Conservation (phyloP, 2,113 vertebrate genomes). For the Camelus dromedarius region DNA sequence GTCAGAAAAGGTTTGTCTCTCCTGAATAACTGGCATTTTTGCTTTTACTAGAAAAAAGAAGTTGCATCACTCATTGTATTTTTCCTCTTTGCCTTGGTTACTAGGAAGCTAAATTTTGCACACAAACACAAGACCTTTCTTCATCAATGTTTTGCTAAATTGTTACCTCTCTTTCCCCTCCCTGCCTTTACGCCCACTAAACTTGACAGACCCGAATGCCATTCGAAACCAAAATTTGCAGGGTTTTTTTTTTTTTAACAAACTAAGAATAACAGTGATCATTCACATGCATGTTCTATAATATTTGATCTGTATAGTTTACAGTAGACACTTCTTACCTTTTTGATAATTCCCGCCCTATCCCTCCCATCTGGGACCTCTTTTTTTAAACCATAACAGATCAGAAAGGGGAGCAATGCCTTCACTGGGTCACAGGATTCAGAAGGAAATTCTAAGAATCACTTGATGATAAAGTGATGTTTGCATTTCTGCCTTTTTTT, state of each 20-base stretch:
- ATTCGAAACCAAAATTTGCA: neutral
- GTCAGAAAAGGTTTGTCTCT: conserved; percentile 52
- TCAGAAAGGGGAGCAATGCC: neutral
- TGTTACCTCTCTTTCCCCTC: neutral
- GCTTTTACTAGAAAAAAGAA: neutral
- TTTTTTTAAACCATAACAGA: neutral
- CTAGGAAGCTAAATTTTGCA: conserved; percentile 62
- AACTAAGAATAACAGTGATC: neutral
- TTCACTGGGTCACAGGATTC: neutral
- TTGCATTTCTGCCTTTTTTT: neutral
- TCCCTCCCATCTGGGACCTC: neutral
- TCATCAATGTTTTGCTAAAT: neutral
- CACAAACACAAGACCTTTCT: neutral
- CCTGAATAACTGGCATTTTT: conserved; percentile 41
- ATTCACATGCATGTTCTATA: neutral
- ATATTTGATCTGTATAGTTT: neutral
- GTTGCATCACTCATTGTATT: neutral
- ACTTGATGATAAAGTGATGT: neutral
- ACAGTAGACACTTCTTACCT: neutral
- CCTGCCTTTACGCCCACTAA: neutral
- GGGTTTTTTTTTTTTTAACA: neutral
- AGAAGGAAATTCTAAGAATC: neutral
- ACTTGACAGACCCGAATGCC: neutral
- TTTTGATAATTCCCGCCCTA: neutral
- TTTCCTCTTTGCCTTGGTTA: conserved; percentile 66